Evolutionary conservation across 2,113 vertebrate species (phyloP).

Genomic region (Entelurus aequoreus): DNA sequence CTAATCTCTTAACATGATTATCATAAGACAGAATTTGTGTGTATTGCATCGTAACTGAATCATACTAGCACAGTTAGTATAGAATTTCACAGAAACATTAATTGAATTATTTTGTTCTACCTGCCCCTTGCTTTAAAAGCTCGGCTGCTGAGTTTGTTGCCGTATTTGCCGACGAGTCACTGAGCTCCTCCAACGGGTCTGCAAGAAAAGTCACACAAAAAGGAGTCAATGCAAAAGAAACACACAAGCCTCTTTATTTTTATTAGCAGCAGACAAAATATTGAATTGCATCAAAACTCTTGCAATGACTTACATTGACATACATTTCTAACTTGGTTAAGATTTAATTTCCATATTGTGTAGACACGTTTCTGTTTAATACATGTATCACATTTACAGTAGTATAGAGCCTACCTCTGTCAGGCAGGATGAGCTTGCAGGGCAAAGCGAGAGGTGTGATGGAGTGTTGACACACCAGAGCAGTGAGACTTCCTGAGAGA

Average conservation of each 20-base stretch:
- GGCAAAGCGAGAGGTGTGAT: slow-evolving; percentile 92
- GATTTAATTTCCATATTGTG: too few relatives aligned
- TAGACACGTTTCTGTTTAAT: too few relatives aligned
- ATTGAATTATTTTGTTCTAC: slow-evolving; percentile 50
- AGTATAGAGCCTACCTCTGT: slow-evolving; percentile 74
- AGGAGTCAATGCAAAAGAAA: not conserved
- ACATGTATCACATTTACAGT: too few relatives aligned
- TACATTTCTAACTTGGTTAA: too few relatives aligned
- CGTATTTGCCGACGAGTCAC: slow-evolving; percentile 72
- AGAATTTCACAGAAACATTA: not conserved
- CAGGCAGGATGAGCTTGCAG: slow-evolving; percentile 90
- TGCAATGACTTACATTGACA: too few relatives aligned
- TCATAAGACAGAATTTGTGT: too few relatives aligned
- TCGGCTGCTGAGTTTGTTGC: slow-evolving; percentile 88
- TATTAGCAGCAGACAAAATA: not conserved
- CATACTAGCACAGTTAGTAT: not conserved
- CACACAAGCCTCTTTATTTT: not conserved
- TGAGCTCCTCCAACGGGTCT: slow-evolving; percentile 85
- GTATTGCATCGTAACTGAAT: not conserved
- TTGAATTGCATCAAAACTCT: not conserved
- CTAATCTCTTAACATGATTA: too few relatives aligned
- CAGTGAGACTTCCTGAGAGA: slow-evolving; percentile 85
- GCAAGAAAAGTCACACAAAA: slow-evolving; percentile 3
- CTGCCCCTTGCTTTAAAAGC: slow-evolving; percentile 93
- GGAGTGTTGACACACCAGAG: slow-evolving; percentile 93